Percentiles rank a stretch among this genome's conserved stretches.
Conservation (phyloP, 1,140 invertebrate species). For the Acromyrmex heyeri region DNA sequence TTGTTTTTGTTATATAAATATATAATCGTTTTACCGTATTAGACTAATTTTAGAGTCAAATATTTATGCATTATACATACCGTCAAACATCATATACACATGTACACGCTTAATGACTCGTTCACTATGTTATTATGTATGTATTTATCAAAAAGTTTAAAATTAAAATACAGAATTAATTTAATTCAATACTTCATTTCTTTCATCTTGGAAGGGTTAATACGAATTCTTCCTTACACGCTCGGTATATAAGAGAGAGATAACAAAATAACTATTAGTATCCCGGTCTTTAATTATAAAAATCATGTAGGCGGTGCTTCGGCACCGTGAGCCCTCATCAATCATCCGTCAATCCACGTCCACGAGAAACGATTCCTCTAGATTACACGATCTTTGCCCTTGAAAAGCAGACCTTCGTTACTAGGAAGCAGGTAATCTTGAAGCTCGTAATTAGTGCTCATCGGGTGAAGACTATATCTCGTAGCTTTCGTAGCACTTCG, state of each 20-base stretch:
- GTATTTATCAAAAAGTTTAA: background rate
- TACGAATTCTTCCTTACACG: conserved; percentile 4
- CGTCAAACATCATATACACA: background rate
- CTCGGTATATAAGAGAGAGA: background rate
- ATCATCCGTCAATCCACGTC: conserved; percentile 70
- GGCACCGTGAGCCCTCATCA: conserved; percentile 69
- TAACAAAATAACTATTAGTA: conserved; percentile 68
- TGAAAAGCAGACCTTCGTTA: conserved; percentile 53
- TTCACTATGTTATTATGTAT: background rate
- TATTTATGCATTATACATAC: background rate
- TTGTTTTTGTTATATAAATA: too few relatives aligned
- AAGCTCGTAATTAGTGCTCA: conserved; percentile 35
- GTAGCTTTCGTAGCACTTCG: conserved; percentile 4
- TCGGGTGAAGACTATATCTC: conserved; percentile 51
- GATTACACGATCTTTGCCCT: conserved; percentile 67
- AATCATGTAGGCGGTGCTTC: conserved; percentile 72
- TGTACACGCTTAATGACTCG: background rate
- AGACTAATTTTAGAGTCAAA: background rate
- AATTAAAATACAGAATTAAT: conserved; percentile 58
- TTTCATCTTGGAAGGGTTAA: conserved; percentile 24
- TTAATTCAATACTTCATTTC: conserved; percentile 45
- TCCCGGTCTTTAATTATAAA: conserved; percentile 72
- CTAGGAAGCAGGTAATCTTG: conserved; percentile 56
- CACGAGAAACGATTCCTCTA: conserved; percentile 37
- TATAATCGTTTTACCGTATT: too few relatives aligned